A percentile compares a stretch with the other conserved stretches of the same genome.
Conservation (phyloP, 2,888 invertebrate species). For the Alitta virens region DNA sequence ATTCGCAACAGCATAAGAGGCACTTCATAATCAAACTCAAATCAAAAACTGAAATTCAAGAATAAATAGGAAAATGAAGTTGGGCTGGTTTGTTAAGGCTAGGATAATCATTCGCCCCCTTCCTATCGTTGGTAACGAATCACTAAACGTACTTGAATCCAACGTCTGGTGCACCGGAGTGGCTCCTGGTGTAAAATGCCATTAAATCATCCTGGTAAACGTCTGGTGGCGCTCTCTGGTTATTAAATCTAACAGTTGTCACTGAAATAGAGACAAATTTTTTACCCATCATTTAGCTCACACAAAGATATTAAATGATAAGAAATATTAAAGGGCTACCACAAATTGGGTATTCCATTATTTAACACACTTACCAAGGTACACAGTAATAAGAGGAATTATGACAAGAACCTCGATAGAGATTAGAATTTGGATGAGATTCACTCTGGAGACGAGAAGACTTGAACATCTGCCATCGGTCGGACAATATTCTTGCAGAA, state of each 20-base stretch:
- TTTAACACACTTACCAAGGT: constrained; percentile 39
- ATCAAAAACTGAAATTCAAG: too few species aligned
- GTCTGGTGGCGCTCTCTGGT: constrained; percentile 37
- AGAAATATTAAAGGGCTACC: too few species aligned
- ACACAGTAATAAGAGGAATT: constrained; percentile 31
- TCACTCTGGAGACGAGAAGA: constrained; percentile 21
- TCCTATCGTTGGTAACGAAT: too few species aligned
- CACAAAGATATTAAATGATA: too few species aligned
- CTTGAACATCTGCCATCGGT: constrained; percentile 17
- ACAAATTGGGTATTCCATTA: too few species aligned
- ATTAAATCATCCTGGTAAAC: constrained; percentile 36
- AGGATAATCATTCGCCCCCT: too few species aligned
- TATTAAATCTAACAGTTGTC: constrained; percentile 39
- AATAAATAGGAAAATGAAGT: too few species aligned
- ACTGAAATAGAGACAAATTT: constrained; percentile 29
- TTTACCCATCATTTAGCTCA: too few species aligned
- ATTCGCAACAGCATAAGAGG: too few species aligned
- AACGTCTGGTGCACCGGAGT: constrained; percentile 33
- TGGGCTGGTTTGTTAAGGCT: too few species aligned
- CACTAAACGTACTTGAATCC: constrained; percentile 38
- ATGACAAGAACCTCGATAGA: constrained; percentile 33
- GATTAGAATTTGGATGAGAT: constrained; percentile 35
- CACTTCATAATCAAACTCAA: too few species aligned
- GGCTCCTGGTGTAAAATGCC: constrained; percentile 36
- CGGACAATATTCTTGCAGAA: constrained; percentile 30